A percentile compares a stretch with the other conserved stretches of the same genome.
phyloP scores from a whole-genome alignment of 2,888 invertebrate genomes.

The Lysandra bellargus region DNA sequence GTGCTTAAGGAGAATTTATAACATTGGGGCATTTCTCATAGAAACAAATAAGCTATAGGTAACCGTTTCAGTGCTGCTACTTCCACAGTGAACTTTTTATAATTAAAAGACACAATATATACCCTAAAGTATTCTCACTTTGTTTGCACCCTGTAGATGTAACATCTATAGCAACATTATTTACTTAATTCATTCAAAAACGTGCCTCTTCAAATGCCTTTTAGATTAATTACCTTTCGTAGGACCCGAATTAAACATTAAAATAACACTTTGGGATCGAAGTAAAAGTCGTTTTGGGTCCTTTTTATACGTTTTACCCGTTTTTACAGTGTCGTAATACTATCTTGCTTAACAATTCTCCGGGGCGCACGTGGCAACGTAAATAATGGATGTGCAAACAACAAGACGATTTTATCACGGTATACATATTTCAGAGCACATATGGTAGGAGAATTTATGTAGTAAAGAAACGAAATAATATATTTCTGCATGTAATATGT shows the following conservation, averaged over 20 bases:
- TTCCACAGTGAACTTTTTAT: too few relatives aligned
- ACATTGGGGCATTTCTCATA: too few relatives aligned
- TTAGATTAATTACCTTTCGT: background rate
- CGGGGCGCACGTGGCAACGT: constrained; percentile 11
- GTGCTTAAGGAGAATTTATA: too few relatives aligned
- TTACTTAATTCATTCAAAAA: background rate
- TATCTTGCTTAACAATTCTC: constrained; percentile 46
- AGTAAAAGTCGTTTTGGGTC: constrained; percentile 63
- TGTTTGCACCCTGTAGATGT: background rate
- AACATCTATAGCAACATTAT: background rate
- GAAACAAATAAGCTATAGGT: too few relatives aligned
- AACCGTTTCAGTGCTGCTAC: too few relatives aligned
- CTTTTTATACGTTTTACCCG: constrained; percentile 59
- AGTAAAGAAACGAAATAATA: background rate
- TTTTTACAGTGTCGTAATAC: constrained; percentile 66
- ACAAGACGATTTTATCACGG: constrained; percentile 10
- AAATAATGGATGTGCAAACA: constrained; percentile 21
- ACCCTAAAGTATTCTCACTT: too few relatives aligned
- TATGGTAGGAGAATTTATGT: background rate
- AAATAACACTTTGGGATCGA: constrained; percentile 43
- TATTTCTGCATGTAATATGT: background rate
- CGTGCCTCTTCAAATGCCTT: background rate
- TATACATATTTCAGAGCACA: constrained; percentile 3
- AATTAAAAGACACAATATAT: too few relatives aligned
- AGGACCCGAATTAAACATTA: constrained; percentile 12